Base-by-base conservation (phyloP, 2,113 vertebrate genomes). In the Bettongia penicillata region DNA sequence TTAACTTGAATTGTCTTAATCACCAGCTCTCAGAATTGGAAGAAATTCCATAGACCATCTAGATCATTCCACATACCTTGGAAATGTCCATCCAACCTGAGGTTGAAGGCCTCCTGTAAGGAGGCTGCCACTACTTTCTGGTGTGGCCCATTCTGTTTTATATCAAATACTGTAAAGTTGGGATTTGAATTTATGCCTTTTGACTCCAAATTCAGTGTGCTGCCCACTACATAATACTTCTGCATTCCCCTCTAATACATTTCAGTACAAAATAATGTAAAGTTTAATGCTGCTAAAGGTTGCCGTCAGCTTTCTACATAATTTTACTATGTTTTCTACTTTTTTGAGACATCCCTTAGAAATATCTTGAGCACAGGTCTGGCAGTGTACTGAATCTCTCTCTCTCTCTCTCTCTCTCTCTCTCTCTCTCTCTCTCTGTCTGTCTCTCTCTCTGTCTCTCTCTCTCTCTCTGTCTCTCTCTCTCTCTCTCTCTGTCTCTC, bases 171-270 rank as follows among this genome's bases (percentile, higher is more conserved):
- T 31, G n/a, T 57, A 90, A 43, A 8, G 37, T 47, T 51, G n/a
- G 10, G 24, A 49, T 95, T 95, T 94, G 91, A 93, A 53, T 14
- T 91, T 19, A 43, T 51, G 2, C 3, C 22, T 94, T 96, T 11
- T 50, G 90, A 55, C 43, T 55, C 11, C 8, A 11, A 55, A 93
- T n/a, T 55, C 25, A 51, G 51, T 68, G 61, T 19, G 3, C 31
- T 37, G 14, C 14, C 11, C n/a, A n/a, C 31, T 37, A 68, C 61
- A 37, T 57, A 37, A 68, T 68, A 68, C 61, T 68, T 68, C 1
- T 16, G 12, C 31, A 68, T 68, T 68, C 61, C 3, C 5, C 31
- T 14, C 31, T 68, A 68, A 68, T n/a, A 68, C 14, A 14, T n/a
- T 68, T 57, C 55, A 2, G 11, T 57, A 57, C 16, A 26, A 28